Conservation (phyloP, 2,797 vertebrate species). For the Diglossa cyanea region DNA sequence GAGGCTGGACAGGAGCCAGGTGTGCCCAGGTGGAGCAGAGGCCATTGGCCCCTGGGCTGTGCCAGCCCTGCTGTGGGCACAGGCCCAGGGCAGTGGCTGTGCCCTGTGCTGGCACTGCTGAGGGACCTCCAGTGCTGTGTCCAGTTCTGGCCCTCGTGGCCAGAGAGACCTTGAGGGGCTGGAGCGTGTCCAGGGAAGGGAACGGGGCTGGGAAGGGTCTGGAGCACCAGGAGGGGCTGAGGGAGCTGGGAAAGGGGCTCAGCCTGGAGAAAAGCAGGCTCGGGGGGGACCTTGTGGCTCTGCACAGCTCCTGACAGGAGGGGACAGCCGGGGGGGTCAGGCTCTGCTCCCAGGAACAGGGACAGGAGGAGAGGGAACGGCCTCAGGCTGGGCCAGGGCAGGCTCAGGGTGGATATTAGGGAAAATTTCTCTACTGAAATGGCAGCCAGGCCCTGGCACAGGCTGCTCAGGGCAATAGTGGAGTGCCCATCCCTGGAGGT, state of each 20-base stretch:
- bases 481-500: neutral
- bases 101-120: neutral
- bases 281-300: neutral
- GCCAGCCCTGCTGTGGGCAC: neutral
- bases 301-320: neutral
- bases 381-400: too few relatives aligned
- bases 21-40: neutral
- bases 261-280: neutral
- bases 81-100: neutral
- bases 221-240: neutral
- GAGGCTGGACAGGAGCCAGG: neutral
- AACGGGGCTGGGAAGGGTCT: neutral
- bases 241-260: neutral
- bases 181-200: neutral
- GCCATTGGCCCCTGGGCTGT: neutral
- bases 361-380: too few relatives aligned
- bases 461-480: neutral
- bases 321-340: too few relatives aligned
- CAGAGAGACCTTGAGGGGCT: neutral
- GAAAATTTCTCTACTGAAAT: neutral
- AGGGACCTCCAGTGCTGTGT: neutral
- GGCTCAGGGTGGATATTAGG: rapidly evolving
- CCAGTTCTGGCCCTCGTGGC: neutral
- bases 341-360: too few relatives aligned
- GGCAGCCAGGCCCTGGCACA: neutral